phyloP scores from a whole-genome alignment of 2,888 invertebrate genomes.

The Drosophila cyrtoloma region DNA sequence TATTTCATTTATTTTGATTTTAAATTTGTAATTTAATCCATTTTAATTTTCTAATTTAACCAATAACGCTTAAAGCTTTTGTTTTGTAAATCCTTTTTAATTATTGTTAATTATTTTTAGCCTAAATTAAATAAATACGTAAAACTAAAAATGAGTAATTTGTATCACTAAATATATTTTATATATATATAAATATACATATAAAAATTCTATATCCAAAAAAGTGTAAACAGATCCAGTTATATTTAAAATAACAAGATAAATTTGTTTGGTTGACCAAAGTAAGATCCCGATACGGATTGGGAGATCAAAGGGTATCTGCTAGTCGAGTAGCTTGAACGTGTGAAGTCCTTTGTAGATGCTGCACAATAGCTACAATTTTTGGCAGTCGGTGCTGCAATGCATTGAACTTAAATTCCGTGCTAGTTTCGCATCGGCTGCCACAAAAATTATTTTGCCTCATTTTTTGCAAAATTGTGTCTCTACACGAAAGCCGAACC shows the following conservation, averaged over 20 bases:
- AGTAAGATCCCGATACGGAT: neutral
- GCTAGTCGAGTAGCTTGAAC: neutral
- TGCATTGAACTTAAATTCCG: constrained; percentile 59
- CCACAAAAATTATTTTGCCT: constrained; percentile 43
- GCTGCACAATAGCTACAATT: neutral
- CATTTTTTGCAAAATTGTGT: neutral
- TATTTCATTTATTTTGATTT: neutral
- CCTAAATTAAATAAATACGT: neutral
- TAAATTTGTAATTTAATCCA: neutral
- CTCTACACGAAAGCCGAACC: constrained; percentile 35
- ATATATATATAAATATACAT: neutral
- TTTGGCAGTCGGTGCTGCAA: neutral
- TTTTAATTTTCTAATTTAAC: too few relatives aligned
- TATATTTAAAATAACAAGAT: neutral
- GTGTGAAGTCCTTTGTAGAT: neutral
- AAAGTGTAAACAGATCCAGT: neutral
- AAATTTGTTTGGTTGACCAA: neutral
- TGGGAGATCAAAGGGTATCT: neutral
- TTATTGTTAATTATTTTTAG: neutral
- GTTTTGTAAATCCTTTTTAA: too few relatives aligned
- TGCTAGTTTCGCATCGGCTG: constrained; percentile 43
- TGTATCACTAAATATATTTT: neutral
- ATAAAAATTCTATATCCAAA: neutral
- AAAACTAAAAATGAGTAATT: neutral
- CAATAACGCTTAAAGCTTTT: too few relatives aligned